Evolutionary conservation across 2,797 vertebrate genomes (phyloP), one percentile per base, ranked within the genome.

Genomic region (Argyrosomus regius): DNA sequence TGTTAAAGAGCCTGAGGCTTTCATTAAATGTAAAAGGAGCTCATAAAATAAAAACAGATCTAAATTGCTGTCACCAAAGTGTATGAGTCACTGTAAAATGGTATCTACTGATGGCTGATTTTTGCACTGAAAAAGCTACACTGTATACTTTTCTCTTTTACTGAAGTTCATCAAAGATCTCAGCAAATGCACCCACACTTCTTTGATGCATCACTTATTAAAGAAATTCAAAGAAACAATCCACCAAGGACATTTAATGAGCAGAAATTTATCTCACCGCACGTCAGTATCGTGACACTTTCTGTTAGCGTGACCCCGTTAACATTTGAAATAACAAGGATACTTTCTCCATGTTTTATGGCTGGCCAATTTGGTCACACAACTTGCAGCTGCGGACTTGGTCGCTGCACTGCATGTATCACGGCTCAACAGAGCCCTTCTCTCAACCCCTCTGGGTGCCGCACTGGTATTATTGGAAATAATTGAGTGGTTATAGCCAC

Each of bases 401-500:
- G 70, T 52, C 72, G 53, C 41, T 58, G 60, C 58, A 14, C 82
- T 49, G 72, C 46, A 3, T 65, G 74, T 61, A 50, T 79, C 69
- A 18, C 43, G 18, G 52, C 81, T 82, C 66, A 60, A 75, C 72
- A 48, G 69, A 71, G 58, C 78, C 80, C 62, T 56, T 45, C 58
- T 78, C 59, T 45, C 67, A 58, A 6, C 49, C 24, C 72, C 81
- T 81, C 66, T 74, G 75, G 76, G 78, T 69, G 10, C 80, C 85
- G 65, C 48, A n/a, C 52, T 80, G 78, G 78, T 69, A 83, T 89
- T 87, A 90, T 81, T 85, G 87, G 74, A 90, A 85, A 87, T 88
- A 90, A 90, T 88, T 69, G 84, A 83, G 85, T 41, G 66, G 90
- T 86, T 91, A 86, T 49, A 81, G 78, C 79, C 77, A 81, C 81